Conservation (phyloP, 2,113 vertebrate species). For the Salminus brasiliensis region DNA sequence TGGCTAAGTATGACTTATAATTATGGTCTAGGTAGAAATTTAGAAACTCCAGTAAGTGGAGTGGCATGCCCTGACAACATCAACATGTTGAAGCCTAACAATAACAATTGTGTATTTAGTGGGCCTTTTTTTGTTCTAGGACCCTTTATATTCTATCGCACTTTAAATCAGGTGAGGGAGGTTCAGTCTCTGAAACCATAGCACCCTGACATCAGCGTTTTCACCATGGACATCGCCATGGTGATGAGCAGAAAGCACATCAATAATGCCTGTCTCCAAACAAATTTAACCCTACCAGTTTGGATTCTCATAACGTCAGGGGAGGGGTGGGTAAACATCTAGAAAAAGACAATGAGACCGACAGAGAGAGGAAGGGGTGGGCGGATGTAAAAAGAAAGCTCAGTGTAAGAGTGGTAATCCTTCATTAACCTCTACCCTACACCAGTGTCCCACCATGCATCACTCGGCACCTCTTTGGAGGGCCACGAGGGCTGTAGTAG, state of each 20-base stretch:
- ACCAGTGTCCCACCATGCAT: conserved; percentile 72
- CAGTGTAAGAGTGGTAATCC: conserved; percentile 83
- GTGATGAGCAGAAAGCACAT: conserved; percentile 58
- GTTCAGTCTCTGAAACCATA: conserved; percentile 66
- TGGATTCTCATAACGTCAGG: conserved; percentile 46
- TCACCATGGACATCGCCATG: conserved; percentile 59
- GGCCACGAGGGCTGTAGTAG: conserved; percentile 54
- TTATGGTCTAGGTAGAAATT: too few species aligned
- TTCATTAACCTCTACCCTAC: conserved; percentile 86
- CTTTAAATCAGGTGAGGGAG: neutral
- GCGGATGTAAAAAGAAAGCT: conserved; percentile 54
- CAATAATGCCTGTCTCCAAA: conserved; percentile 59
- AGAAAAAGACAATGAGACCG: conserved; percentile 58
- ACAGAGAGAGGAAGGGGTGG: conserved; percentile 64
- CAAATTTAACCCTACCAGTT: conserved; percentile 64
- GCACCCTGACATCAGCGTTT: conserved; percentile 57
- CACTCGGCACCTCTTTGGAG: conserved; percentile 59
- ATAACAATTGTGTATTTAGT: too few species aligned
- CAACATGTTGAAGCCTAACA: too few species aligned
- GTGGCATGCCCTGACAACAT: too few species aligned
- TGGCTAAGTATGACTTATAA: too few species aligned
- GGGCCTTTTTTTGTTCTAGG: too few species aligned
- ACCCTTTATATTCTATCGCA: too few species aligned
- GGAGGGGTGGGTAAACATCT: conserved; percentile 56
- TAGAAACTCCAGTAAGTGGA: too few species aligned